Percentiles rank a stretch among this genome's conserved stretches.
Conservation (phyloP, 2,113 vertebrate species). For the Prunella fulvescens region DNA sequence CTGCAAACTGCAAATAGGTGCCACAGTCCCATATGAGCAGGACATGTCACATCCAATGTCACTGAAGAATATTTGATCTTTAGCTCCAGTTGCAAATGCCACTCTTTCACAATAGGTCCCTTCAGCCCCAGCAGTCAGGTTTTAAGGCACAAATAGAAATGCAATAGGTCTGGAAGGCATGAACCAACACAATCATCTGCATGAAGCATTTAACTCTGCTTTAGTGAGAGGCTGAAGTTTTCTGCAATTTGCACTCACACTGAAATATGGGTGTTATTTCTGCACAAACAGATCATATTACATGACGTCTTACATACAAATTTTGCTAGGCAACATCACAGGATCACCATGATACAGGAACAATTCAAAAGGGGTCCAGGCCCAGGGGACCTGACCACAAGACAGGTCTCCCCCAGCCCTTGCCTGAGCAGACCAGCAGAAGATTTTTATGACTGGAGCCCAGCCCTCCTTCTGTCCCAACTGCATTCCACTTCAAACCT, state of each 20-base stretch:
- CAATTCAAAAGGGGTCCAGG: background rate
- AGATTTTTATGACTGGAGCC: background rate
- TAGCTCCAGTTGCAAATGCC: background rate
- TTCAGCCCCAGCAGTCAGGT: background rate
- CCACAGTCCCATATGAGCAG: background rate
- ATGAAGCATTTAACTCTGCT: background rate
- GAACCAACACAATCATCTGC: background rate
- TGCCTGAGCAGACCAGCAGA: background rate
- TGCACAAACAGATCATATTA: background rate
- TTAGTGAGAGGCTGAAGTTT: background rate
- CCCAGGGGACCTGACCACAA: background rate
- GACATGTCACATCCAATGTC: background rate
- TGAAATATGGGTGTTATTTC: background rate
- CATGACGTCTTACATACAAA: background rate
- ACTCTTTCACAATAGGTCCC: background rate
- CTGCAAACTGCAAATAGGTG: background rate
- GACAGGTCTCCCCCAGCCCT: accelerated
- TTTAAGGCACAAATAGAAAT: background rate
- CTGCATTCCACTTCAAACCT: background rate
- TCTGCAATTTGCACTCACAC: background rate
- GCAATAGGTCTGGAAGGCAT: background rate
- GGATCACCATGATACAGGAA: background rate
- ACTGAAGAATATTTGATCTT: background rate
- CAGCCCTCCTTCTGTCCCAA: background rate
- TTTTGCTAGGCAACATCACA: background rate